Evolutionary conservation across 2,797 vertebrate genomes (phyloP).

Genomic region (Paguma larvata): DNA sequence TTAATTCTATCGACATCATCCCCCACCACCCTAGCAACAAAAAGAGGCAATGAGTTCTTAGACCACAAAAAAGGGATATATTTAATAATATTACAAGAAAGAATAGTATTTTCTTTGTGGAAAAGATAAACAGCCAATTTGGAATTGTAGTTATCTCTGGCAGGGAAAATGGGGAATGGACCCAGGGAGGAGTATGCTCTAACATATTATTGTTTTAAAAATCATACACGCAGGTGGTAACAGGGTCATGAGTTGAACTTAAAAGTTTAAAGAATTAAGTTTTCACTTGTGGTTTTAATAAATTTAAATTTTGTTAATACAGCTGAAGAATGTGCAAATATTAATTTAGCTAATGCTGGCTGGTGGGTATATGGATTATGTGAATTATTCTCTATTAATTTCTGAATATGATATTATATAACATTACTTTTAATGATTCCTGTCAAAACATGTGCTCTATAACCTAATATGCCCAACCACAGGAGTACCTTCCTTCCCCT

Average conservation of each 20-base stretch:
- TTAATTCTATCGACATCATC: background rate
- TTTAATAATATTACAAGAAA: background rate
- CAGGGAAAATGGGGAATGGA: background rate
- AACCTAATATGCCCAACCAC: background rate
- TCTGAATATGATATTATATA: background rate
- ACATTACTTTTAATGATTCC: slow-evolving; percentile 29
- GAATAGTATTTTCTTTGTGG: background rate
- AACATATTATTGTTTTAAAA: background rate
- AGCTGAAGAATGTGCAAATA: background rate
- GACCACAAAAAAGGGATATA: background rate
- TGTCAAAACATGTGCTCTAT: background rate
- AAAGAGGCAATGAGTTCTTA: background rate
- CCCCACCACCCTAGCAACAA: background rate
- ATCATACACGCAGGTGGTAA: background rate
- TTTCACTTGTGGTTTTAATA: slow-evolving; percentile 40
- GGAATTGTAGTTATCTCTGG: background rate
- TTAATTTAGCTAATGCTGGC: background rate
- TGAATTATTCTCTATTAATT: background rate
- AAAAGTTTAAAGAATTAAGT: slow-evolving; percentile 18
- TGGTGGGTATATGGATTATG: background rate
- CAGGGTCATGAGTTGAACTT: background rate
- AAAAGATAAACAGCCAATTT: background rate
- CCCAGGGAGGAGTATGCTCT: background rate
- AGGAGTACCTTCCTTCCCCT: background rate
- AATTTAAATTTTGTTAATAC: background rate